phyloP scores from a whole-genome alignment of 2,797 vertebrate species.

The Coregonus sp. region DNA sequence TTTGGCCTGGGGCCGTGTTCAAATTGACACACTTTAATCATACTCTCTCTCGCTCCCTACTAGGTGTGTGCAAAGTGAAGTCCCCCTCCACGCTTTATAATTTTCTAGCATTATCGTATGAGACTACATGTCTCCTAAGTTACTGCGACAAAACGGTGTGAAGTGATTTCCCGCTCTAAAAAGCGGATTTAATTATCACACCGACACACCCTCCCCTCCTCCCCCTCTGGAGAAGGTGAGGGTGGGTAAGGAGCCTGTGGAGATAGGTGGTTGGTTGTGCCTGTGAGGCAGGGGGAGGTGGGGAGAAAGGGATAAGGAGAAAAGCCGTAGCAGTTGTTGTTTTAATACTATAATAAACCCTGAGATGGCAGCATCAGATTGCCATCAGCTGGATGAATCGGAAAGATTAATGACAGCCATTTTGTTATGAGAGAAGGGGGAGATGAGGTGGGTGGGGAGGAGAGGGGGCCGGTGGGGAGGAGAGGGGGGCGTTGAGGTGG shows the following conservation, averaged over 20 bases:
- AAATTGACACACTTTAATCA: conserved; percentile 75
- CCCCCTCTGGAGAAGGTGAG: conserved; percentile 34
- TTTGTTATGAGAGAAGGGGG: conserved; percentile 42
- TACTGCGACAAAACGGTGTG: conserved; percentile 58
- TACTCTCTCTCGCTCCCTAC: conserved; percentile 52
- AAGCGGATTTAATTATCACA: conserved; percentile 67
- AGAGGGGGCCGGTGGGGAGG: conserved; percentile 38
- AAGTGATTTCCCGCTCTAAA: conserved; percentile 70
- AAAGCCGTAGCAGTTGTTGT: conserved; percentile 73
- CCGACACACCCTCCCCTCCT: conserved; percentile 48
- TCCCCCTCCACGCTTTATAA: conserved; percentile 55
- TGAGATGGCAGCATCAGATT: conserved; percentile 78
- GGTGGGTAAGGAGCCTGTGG: conserved; percentile 5
- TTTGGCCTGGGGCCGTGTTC: conserved; percentile 71
- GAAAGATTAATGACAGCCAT: conserved; percentile 71
- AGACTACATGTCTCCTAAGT: conserved; percentile 61
- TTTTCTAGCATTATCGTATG: conserved; percentile 49
- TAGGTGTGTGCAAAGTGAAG: conserved; percentile 69
- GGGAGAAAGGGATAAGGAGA: conserved; percentile 52
- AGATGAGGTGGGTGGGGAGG: conserved; percentile 54
- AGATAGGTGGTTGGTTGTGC: background rate
- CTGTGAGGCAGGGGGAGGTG: background rate
- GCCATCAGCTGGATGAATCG: conserved; percentile 73
- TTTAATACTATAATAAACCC: conserved; percentile 74
- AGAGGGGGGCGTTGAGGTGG: too few relatives aligned